These are phyloP conservation scores for Diarsia dahlii DNA, from an alignment of 2,888 invertebrate species.

Conservation along the genomic window DNA sequence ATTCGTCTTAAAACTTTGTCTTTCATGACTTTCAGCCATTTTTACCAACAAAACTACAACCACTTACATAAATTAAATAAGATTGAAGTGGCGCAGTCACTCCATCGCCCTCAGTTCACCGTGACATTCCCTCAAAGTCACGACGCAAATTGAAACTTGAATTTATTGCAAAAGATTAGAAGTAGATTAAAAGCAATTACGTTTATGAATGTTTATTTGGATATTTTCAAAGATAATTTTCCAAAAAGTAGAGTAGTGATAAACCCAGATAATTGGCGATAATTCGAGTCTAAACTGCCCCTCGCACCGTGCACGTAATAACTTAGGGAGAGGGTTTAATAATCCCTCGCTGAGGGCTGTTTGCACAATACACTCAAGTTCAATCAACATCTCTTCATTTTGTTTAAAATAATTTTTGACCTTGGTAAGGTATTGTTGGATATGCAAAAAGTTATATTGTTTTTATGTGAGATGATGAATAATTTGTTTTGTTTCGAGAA, in stretches of 20 bases:
- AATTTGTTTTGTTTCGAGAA: not conserved
- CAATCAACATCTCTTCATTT: slow-evolving; percentile 22
- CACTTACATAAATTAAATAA: not conserved
- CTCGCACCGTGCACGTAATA: not conserved
- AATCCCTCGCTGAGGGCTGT: slow-evolving; percentile 19
- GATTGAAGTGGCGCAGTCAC: not conserved
- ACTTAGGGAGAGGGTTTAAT: slow-evolving; percentile 29
- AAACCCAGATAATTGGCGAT: slow-evolving; percentile 16
- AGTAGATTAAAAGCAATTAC: not conserved
- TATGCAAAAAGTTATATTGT: not conserved
- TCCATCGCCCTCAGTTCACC: not conserved
- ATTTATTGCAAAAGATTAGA: not conserved
- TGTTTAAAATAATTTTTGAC: slow-evolving; percentile 25
- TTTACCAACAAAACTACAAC: too few relatives aligned
- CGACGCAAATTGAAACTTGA: not conserved
- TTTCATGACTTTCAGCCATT: too few relatives aligned
- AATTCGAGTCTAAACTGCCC: slow-evolving; percentile 18
- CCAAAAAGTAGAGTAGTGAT: not conserved
- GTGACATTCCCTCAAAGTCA: not conserved
- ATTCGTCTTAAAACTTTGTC: too few relatives aligned
- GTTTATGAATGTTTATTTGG: not conserved
- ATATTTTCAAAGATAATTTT: not conserved
- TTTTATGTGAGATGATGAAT: not conserved
- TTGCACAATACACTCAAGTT: slow-evolving; percentile 15
- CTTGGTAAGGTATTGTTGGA: slow-evolving; percentile 22